Evolutionary conservation across 2,113 vertebrate species (phyloP).

Genomic region (Podilymbus podiceps): DNA sequence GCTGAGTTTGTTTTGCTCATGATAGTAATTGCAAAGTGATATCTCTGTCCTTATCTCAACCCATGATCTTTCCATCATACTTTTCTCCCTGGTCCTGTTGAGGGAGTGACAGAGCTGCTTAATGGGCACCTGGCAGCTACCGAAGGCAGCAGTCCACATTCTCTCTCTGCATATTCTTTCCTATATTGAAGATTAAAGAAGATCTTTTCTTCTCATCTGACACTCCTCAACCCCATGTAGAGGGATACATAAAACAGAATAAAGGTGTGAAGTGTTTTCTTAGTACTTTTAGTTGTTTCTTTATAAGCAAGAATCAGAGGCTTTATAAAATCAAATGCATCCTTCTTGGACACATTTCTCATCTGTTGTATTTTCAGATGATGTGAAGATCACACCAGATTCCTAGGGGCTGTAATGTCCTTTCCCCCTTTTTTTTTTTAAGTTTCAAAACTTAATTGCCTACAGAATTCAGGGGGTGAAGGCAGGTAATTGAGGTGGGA

Average conservation of each 20-base stretch:
- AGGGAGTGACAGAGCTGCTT: not conserved
- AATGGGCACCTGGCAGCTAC: not conserved
- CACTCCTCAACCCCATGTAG: not conserved
- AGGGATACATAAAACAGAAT: not conserved
- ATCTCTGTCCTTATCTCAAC: not conserved
- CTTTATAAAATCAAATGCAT: not conserved
- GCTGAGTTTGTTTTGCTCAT: not conserved
- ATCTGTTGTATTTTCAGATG: not conserved
- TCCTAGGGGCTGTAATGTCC: not conserved
- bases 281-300: not conserved
- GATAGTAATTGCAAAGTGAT: accelerated
- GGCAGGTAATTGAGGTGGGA: not conserved
- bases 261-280: not conserved
- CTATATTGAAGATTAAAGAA: not conserved
- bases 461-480: not conserved
- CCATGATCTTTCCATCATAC: not conserved
- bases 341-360: not conserved
- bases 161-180: not conserved
- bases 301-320: not conserved
- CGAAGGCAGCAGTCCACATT: not conserved
- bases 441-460: not conserved
- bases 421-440: not conserved
- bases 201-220: not conserved
- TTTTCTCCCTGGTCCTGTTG: not conserved
- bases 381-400: not conserved